Conservation (phyloP, 2,888 invertebrate genomes). For the Dermolepida albohirtum region DNA sequence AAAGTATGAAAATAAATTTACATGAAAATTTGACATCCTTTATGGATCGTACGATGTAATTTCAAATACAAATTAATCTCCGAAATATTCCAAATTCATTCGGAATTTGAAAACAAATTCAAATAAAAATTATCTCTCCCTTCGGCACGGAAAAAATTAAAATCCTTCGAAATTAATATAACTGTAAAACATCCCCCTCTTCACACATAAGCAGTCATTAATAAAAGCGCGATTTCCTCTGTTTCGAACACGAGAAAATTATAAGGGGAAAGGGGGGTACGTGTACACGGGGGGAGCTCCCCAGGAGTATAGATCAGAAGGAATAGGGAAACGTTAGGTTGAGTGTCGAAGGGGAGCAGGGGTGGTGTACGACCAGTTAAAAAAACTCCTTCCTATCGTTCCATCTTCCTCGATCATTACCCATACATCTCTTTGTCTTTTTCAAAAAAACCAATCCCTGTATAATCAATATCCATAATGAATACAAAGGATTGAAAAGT, state of each 20-base stretch:
- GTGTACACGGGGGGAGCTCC: not conserved
- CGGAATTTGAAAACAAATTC: too few species aligned
- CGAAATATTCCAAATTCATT: too few species aligned
- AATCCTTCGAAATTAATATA: constrained; percentile 28
- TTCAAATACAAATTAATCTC: too few species aligned
- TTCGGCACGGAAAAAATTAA: not conserved
- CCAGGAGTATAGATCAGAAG: not conserved
- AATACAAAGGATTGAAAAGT: constrained; percentile 43
- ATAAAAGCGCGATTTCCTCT: constrained; percentile 35
- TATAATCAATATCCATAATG: constrained; percentile 43
- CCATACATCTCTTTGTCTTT: constrained; percentile 5
- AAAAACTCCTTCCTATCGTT: constrained; percentile 10
- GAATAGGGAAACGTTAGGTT: not conserved
- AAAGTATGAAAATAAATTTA: too few species aligned
- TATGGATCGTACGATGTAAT: too few species aligned
- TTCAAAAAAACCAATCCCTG: constrained; percentile 28
- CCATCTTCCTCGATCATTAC: constrained; percentile 1
- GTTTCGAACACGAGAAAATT: constrained; percentile 8
- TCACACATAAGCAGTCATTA: constrained; percentile 23
- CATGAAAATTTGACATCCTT: too few species aligned
- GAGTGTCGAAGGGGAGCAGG: too few species aligned
- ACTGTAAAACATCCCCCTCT: constrained; percentile 18
- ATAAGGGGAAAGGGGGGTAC: not conserved
- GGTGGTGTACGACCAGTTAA: too few species aligned
- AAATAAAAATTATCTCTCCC: too few species aligned